Conservation (phyloP, 2,113 vertebrate species). For the Alethe diademata region DNA sequence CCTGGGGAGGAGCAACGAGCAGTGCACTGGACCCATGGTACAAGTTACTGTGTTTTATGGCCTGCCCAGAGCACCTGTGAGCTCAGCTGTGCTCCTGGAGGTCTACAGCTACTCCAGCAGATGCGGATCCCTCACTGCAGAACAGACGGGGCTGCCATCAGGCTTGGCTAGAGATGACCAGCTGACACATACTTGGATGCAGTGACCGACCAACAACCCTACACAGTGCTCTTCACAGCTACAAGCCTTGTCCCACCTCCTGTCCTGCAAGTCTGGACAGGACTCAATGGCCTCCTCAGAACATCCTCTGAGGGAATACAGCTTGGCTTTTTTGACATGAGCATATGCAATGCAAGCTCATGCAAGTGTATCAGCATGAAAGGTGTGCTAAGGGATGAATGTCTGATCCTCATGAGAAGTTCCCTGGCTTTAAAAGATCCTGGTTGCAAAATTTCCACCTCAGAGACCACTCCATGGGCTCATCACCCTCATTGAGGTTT, state of each 20-base stretch:
- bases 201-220: fast-evolving
- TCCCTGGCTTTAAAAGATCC: not conserved
- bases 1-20: not conserved
- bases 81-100: not conserved
- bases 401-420: not conserved
- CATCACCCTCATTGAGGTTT: not conserved
- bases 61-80: not conserved
- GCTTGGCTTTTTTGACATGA: not conserved
- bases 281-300: not conserved
- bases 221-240: not conserved
- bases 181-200: too few relatives aligned
- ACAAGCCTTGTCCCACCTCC: not conserved
- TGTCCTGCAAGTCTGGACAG: not conserved
- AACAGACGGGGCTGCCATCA: fast-evolving
- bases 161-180: not conserved
- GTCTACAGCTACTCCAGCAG: not conserved
- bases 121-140: not conserved
- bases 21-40: not conserved
- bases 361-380: not conserved
- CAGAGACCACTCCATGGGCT: not conserved
- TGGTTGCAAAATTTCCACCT: not conserved
- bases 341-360: not conserved
- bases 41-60: not conserved
- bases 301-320: fast-evolving
- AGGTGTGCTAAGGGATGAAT: not conserved